Conservation (phyloP, 2,888 invertebrate genomes). For the Anthophora plumipes region DNA sequence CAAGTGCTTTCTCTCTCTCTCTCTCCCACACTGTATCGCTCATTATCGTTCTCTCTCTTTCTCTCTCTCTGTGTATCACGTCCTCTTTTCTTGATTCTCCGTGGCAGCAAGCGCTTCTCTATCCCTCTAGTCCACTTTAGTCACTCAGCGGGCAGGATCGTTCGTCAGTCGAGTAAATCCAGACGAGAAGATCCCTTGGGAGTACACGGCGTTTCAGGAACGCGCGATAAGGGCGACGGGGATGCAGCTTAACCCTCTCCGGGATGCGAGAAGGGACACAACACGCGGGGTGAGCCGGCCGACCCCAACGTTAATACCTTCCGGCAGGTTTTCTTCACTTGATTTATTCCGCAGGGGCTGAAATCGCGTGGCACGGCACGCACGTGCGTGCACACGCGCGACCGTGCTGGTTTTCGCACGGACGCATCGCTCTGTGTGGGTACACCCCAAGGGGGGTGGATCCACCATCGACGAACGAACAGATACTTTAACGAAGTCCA, state of each 20-base stretch:
- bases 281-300: slow-evolving; percentile 63
- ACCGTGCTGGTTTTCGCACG: slow-evolving; percentile 59
- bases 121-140: slow-evolving; percentile 28
- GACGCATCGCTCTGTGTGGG: slow-evolving; percentile 44
- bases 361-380: slow-evolving; percentile 53
- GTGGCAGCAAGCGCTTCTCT: neutral
- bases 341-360: slow-evolving; percentile 76
- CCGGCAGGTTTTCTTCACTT: slow-evolving; percentile 79
- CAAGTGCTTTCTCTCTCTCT: neutral
- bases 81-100: neutral
- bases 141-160: slow-evolving; percentile 51
- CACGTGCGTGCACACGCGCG: slow-evolving; percentile 57
- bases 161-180: slow-evolving; percentile 69
- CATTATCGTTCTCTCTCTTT: neutral
- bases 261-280: slow-evolving; percentile 50
- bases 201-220: slow-evolving; percentile 69
- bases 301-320: slow-evolving; percentile 78
- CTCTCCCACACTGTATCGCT: neutral
- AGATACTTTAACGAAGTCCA: slow-evolving; percentile 56
- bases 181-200: slow-evolving; percentile 72
- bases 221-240: slow-evolving; percentile 72
- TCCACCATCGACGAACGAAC: slow-evolving; percentile 23
- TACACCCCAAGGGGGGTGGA: slow-evolving; percentile 16
- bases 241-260: slow-evolving; percentile 75
- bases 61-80: slow-evolving; percentile 11